These are phyloP conservation scores for Leptoteleia sp. DNA, from an alignment of 1,140 invertebrate genomes.

Conservation along the genomic window DNA sequence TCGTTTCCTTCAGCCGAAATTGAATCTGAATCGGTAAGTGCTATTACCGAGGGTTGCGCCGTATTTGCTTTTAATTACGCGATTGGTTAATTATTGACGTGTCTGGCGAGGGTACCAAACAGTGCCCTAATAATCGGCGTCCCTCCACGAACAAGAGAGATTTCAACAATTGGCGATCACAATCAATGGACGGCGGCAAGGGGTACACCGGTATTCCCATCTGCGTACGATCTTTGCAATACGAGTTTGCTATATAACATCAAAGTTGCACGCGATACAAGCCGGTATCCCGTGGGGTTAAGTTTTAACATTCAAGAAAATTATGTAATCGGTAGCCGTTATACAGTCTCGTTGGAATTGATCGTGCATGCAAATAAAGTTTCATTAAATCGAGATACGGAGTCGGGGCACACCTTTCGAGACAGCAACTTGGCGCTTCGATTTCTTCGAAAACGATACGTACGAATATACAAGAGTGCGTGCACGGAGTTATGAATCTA, in stretches of 20 bases:
- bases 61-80: slow-evolving; percentile 79
- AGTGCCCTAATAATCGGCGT: slow-evolving; percentile 55
- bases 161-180: slow-evolving; percentile 73
- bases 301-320: slow-evolving; percentile 76
- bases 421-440: slow-evolving; percentile 14
- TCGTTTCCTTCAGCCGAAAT: slow-evolving; percentile 49
- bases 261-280: slow-evolving; percentile 76
- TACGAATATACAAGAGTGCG: slow-evolving; percentile 16
- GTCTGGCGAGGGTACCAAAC: slow-evolving; percentile 49
- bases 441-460: slow-evolving; percentile 41
- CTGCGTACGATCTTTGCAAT: slow-evolving; percentile 24
- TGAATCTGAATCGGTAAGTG: slow-evolving; percentile 63
- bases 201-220: slow-evolving; percentile 49
- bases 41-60: slow-evolving; percentile 48
- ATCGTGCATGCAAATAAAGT: slow-evolving; percentile 77
- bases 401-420: slow-evolving; percentile 35
- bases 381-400: slow-evolving; percentile 67
- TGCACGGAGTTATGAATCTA: slow-evolving; percentile 44
- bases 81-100: slow-evolving; percentile 77
- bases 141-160: slow-evolving; percentile 55
- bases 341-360: slow-evolving; percentile 69
- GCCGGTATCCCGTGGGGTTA: slow-evolving; percentile 62
- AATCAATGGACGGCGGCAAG: slow-evolving; percentile 63
- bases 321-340: slow-evolving; percentile 75
- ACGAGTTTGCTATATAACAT: slow-evolving; percentile 79